Conservation (phyloP, 1,140 invertebrate genomes). For the Probaryconus sp. region DNA sequence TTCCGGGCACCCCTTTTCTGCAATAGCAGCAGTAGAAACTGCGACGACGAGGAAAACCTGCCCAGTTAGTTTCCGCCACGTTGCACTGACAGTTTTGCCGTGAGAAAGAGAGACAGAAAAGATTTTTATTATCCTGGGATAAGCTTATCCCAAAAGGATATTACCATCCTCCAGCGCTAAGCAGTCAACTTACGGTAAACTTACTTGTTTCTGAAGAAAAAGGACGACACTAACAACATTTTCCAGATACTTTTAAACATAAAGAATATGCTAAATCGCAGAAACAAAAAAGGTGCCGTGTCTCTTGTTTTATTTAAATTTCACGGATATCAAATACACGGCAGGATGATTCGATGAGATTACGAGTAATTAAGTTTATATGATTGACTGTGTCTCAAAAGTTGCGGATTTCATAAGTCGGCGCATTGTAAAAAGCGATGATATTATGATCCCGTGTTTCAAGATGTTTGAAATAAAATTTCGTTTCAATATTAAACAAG, state of each 20-base stretch:
- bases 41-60: conserved; percentile 19
- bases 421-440: not conserved
- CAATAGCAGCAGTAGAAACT: conserved; percentile 17
- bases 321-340: not conserved
- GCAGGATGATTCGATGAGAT: not conserved
- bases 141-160: conserved; percentile 43
- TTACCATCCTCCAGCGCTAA: conserved; percentile 31
- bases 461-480: conserved; percentile 29
- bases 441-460: conserved; percentile 7
- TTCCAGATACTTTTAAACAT: conserved; percentile 27
- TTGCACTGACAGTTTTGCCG: conserved; percentile 18
- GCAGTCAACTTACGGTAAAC: conserved; percentile 39
- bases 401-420: conserved; percentile 11
- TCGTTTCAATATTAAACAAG: conserved; percentile 8
- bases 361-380: conserved; percentile 18
- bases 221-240: conserved; percentile 17
- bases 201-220: conserved; percentile 46
- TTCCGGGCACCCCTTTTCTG: conserved; percentile 16
- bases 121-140: conserved; percentile 49
- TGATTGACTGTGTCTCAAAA: conserved; percentile 6
- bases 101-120: conserved; percentile 27
- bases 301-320: not conserved
- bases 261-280: conserved; percentile 31
- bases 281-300: conserved; percentile 2
- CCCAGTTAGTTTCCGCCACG: conserved; percentile 24